These are phyloP conservation scores for Microplitis deprimator DNA, from an alignment of 2,888 invertebrate genomes.

Conservation along the genomic window DNA sequence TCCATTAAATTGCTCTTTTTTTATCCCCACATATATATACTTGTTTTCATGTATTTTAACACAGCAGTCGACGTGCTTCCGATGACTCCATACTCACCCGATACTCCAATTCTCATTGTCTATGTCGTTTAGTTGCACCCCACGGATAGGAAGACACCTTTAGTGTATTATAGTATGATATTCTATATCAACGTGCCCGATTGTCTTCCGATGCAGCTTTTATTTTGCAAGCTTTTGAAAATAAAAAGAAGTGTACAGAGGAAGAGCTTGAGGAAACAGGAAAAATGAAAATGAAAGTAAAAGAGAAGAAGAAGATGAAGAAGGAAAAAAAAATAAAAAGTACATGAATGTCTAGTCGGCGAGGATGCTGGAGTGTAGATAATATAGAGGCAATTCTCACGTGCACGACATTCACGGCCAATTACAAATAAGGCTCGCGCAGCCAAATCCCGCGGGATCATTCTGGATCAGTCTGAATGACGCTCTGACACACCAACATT, in stretches of 20 bases:
- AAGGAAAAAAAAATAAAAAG: slow-evolving; percentile 5
- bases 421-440: slow-evolving; percentile 56
- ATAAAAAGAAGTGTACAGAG: too few species aligned
- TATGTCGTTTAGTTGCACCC: slow-evolving; percentile 33
- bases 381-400: slow-evolving; percentile 46
- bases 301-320: not conserved
- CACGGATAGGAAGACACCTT: not conserved
- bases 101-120: slow-evolving; percentile 41
- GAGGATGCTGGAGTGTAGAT: not conserved
- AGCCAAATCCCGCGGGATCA: slow-evolving; percentile 54
- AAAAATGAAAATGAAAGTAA: not conserved
- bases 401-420: slow-evolving; percentile 54
- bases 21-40: slow-evolving; percentile 34
- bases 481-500: slow-evolving; percentile 17
- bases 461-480: slow-evolving; percentile 50
- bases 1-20: slow-evolving; percentile 66
- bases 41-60: slow-evolving; percentile 37
- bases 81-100: not conserved
- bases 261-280: not conserved
- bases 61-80: slow-evolving; percentile 29
- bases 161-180: not conserved
- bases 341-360: slow-evolving; percentile 23
- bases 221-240: not conserved
- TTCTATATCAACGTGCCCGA: not conserved
- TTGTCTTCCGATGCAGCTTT: not conserved